A percentile compares a stretch with the other conserved stretches of the same genome.
These are phyloP conservation scores for Semnopithecus entellus DNA, from an alignment of 2,113 vertebrate species.

Conservation along the genomic window DNA sequence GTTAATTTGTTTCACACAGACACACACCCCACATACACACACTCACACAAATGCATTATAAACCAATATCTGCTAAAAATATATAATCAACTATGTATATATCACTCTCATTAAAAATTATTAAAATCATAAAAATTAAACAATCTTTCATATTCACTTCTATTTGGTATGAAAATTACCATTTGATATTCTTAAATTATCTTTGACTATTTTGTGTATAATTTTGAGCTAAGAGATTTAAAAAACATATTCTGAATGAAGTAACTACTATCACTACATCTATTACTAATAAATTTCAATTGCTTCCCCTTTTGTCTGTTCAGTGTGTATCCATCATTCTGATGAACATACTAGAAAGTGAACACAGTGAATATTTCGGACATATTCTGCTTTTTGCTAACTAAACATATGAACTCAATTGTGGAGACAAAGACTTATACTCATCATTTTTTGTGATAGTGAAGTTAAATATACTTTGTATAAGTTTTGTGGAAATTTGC, in stretches of 20 bases:
- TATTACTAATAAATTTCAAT: neutral
- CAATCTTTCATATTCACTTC: neutral
- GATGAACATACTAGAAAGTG: neutral
- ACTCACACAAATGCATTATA: neutral
- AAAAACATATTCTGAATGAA: neutral
- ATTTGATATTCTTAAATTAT: neutral
- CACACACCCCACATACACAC: neutral
- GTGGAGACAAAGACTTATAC: neutral
- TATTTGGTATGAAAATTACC: neutral
- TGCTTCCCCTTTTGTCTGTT: neutral
- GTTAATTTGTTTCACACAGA: neutral
- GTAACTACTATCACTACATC: neutral
- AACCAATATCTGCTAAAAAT: neutral
- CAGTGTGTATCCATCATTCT: neutral
- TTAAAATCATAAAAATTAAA: neutral
- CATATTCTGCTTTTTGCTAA: neutral
- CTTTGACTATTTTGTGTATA: neutral
- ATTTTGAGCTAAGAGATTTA: neutral
- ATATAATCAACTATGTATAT: neutral
- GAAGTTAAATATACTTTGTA: neutral
- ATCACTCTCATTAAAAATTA: neutral
- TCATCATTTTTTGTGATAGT: neutral
- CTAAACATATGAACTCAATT: neutral
- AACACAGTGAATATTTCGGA: neutral
- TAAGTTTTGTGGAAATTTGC: neutral